phyloP scores from a whole-genome alignment of 2,113 vertebrate genomes.

The Gymnobelideus leadbeateri region DNA sequence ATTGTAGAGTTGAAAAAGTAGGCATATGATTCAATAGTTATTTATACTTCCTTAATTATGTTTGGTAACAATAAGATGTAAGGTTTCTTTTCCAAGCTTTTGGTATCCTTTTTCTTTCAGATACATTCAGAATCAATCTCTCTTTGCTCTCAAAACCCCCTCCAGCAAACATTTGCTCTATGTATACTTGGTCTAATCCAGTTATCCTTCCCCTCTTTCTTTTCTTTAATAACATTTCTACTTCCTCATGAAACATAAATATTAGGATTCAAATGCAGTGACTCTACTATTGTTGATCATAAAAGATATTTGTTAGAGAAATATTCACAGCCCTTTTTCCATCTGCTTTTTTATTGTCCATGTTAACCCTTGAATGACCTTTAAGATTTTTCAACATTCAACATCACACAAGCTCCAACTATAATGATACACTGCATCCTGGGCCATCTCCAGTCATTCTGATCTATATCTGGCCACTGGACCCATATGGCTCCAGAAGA shows the following conservation, averaged over 20 bases:
- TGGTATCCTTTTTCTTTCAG: not conserved
- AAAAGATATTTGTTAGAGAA: not conserved
- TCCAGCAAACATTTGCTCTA: not conserved
- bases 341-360: not conserved
- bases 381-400: not conserved
- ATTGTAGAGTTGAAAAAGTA: not conserved
- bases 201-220: not conserved
- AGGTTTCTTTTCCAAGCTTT: not conserved
- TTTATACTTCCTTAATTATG: not conserved
- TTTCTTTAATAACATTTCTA: not conserved
- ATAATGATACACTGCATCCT: too few relatives aligned
- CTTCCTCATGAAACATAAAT: not conserved
- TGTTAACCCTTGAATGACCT: not conserved
- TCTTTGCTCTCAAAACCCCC: not conserved
- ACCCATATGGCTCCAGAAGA: too few relatives aligned
- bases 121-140: not conserved
- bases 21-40: not conserved
- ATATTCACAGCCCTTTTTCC: not conserved
- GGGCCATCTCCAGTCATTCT: too few relatives aligned
- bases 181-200: not conserved
- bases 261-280: not conserved
- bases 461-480: too few relatives aligned
- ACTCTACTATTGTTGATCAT: not conserved
- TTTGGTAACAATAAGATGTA: not conserved
- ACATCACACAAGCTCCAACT: not conserved